Evolutionary conservation across 2,797 vertebrate species (phyloP), one percentile per base, ranked within the genome.

Genomic region (Apogon hyalosoma): DNA sequence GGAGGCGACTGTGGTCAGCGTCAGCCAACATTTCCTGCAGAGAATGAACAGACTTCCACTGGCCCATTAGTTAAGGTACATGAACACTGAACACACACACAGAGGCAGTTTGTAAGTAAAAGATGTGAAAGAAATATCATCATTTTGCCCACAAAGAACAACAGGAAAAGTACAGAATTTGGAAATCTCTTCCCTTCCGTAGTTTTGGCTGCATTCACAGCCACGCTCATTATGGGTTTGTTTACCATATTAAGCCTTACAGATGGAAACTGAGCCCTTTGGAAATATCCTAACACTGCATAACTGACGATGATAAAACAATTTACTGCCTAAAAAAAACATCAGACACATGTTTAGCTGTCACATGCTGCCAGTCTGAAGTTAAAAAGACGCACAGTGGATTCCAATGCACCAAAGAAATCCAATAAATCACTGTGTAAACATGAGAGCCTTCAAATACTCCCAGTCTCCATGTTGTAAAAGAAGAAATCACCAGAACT

Each of bases 361-460:
- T n/a, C 19, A 38, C 21, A 61, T 19, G 7, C 38, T 31, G 9
- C 46, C 47, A 41, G 50, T 54, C 15, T 11, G 3, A 19, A 72
- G 31, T 62, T 15, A 63, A 57, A 69, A 43, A 63, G 39, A 54
- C 42, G 18, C 12, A 19, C 1, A 9, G 40, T 28, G 12, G 43
- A 24, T 43, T 63, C 12, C 33, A 28, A 11, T 56, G 38, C n/a
- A 59, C 10, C 19, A 12, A 39, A 46, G 33, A 49, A 9, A 56
- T 65, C 15, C 33, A 60, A 69, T 55, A 66, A 75, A 69, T 69
- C 69, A 63, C 47, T 28, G 10, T 50, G 57, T 66, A 59, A 61
- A 51, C 56, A 69, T 19, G 14, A 71, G 38, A 21, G 19, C 31
- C 55, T 67, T 62, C 18, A 69, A 38, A 64, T 39, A 21, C 49